phyloP scores from a whole-genome alignment of 2,888 invertebrate species.

The Synergus laeviventris region DNA sequence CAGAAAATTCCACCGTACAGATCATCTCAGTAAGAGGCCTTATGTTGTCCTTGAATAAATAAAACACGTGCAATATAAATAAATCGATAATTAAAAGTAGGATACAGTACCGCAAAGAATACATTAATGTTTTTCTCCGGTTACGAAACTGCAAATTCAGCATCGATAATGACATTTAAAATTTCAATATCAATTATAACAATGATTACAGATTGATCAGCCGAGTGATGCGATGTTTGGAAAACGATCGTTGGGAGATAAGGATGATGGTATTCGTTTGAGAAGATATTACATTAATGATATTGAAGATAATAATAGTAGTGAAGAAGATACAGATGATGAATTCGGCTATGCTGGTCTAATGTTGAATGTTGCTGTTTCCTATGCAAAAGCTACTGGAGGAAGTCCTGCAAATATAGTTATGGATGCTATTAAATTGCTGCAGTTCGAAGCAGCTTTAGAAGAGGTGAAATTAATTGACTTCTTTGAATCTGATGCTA shows the following conservation, averaged over 20 bases:
- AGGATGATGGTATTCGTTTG: conserved; percentile 8
- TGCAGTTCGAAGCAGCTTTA: conserved; percentile 15
- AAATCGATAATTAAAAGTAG: neutral
- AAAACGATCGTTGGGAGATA: conserved; percentile 1
- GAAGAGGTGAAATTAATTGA: conserved; percentile 10
- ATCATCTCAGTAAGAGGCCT: conserved; percentile 14
- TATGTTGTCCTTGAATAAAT: conserved; percentile 13
- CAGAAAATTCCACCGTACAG: conserved; percentile 42
- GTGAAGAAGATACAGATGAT: neutral
- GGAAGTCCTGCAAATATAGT: conserved; percentile 1
- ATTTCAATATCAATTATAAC: neutral
- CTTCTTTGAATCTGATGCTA: neutral
- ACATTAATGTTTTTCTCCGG: neutral
- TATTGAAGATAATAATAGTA: neutral
- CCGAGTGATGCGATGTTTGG: conserved; percentile 24
- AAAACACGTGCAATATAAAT: conserved; percentile 3
- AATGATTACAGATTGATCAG: conserved; percentile 44
- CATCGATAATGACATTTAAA: neutral
- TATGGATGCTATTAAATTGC: neutral
- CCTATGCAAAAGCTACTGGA: conserved; percentile 10
- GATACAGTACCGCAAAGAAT: neutral
- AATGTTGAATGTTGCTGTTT: neutral
- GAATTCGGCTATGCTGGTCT: neutral
- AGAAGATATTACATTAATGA: neutral
- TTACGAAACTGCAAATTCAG: neutral